Conservation (phyloP, 2,888 invertebrate genomes). For the Graphium colonna region DNA sequence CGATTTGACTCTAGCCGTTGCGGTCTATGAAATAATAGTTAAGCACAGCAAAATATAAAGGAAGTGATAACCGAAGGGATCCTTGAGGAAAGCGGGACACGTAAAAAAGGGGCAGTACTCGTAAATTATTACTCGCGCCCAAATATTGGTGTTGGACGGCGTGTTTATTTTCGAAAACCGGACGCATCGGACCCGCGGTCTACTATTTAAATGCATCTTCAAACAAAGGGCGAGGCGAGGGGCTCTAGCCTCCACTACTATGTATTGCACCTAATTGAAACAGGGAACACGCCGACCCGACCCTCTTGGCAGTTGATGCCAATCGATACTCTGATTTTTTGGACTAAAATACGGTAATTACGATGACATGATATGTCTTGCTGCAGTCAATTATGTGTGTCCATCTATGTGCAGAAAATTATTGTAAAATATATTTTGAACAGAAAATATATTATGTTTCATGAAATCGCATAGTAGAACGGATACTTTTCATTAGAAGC, state of each 20-base stretch:
- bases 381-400: no score
- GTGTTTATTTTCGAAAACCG: constrained; percentile 58
- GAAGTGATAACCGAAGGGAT: constrained; percentile 15
- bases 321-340: neutral
- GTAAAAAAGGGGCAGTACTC: constrained; percentile 43
- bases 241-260: constrained; percentile 55
- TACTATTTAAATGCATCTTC: constrained; percentile 74
- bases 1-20: no score
- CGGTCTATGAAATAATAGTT: no score
- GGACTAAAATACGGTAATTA: neutral
- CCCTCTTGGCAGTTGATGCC: constrained; percentile 49
- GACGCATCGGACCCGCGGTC: constrained; percentile 53
- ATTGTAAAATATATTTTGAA: no score
- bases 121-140: constrained; percentile 61
- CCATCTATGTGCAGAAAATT: no score
- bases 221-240: constrained; percentile 72
- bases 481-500: no score
- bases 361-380: no score
- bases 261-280: constrained; percentile 71
- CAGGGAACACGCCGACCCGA: constrained; percentile 37
- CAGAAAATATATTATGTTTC: no score
- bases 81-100: constrained; percentile 32
- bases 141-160: constrained; percentile 53
- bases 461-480: no score
- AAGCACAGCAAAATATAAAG: no score